Base-by-base conservation (phyloP, 2,888 invertebrate species). In the Lepas anatifera region DNA sequence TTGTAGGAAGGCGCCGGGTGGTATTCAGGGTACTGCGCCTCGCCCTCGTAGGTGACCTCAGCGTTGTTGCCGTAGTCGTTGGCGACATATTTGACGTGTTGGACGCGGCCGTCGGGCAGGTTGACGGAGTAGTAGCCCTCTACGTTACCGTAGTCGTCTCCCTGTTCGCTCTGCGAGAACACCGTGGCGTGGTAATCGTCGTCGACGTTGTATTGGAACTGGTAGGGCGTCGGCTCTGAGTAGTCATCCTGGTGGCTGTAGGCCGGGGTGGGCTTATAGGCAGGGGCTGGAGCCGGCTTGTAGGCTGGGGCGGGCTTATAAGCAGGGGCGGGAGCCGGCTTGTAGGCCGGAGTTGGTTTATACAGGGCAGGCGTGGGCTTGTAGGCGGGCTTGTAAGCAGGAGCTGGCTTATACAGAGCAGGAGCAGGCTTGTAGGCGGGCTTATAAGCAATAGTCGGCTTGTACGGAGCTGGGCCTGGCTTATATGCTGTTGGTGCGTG, bases 101-200 rank as follows among this genome's bases (percentile, higher is more conserved):
- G 73, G 37, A 70, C 70, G 68, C 73, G 73, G 46, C 73, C 73
- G 70, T 73, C 73, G 41, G 73, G 73, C 37, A 73, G 73, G 70
- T 71, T 70, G 29, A 73, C 73, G 22, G 70, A 67, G 71, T 71
- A 73, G 58, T 71, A 68, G 68, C 73, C 73, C 66, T 71, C 69
- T 27, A 71, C 71, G 69, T 72, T 73, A 3, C 69, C 69, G 70
- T 71, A 71, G 29, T 68, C 71, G 27, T 73, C 71, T n/a, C 70
- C 71, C 48, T 29, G 43, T 50, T 72, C 70, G 1, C 66, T 35
- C 63, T 69, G 70, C 35, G 63, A 69, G 68, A 69, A 68, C 71
- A 70, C 68, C 63, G 70, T 64, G 43, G 70, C 71, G 68, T 69
- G 63, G 70, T 71, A 71, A 25, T 68, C 41, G 68, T 72, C 72